A percentile compares a stretch with the other conserved stretches of the same genome.
phyloP scores from a whole-genome alignment of 2,113 vertebrate species.

The Nyctibius bracteatus region DNA sequence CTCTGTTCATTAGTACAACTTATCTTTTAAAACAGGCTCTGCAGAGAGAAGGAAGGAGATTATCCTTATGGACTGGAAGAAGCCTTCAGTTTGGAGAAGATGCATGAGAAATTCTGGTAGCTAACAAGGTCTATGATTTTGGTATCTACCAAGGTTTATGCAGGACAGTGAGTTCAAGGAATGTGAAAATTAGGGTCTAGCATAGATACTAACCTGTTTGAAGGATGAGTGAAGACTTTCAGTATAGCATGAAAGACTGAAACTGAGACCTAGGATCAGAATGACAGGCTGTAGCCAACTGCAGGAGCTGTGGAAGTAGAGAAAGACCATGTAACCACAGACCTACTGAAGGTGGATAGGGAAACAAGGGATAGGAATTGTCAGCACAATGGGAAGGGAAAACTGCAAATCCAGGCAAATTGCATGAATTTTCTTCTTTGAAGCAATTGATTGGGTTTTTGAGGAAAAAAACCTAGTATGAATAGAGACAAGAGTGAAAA shows the following conservation, averaged over 20 bases:
- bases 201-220: not conserved
- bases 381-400: not conserved
- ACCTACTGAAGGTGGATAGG: not conserved
- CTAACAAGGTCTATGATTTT: not conserved
- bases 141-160: not conserved
- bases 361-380: not conserved
- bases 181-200: not conserved
- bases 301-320: not conserved
- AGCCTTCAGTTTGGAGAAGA: not conserved
- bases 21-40: not conserved
- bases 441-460: not conserved
- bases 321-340: not conserved
- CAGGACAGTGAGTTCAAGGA: not conserved
- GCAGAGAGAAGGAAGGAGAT: not conserved
- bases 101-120: not conserved
- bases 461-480: not conserved
- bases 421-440: not conserved
- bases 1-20: not conserved
- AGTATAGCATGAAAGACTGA: not conserved
- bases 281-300: not conserved
- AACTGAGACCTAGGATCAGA: not conserved
- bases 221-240: not conserved
- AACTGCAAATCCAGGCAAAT: not conserved
- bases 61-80: not conserved
- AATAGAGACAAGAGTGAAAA: not conserved